These are phyloP conservation scores for Carcina quercana DNA, from an alignment of 2,888 invertebrate species.

Conservation along the genomic window DNA sequence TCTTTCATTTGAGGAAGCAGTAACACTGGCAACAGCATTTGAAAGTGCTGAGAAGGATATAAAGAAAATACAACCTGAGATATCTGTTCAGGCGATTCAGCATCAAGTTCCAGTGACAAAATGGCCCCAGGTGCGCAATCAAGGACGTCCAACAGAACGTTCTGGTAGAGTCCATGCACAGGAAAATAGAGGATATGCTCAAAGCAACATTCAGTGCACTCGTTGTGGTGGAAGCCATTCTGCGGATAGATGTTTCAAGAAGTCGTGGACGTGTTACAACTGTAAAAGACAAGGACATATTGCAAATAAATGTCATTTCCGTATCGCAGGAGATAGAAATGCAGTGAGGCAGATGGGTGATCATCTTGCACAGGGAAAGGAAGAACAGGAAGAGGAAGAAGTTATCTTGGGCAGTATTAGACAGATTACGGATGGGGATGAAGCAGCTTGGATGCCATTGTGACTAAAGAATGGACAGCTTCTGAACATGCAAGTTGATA, in stretches of 20 bases:
- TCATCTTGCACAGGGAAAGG: background rate
- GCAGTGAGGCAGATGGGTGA: background rate
- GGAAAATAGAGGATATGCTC: no score
- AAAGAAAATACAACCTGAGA: background rate
- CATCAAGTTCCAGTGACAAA: no score
- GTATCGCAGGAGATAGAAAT: background rate
- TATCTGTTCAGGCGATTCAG: no score
- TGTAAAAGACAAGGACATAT: background rate
- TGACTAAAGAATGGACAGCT: background rate
- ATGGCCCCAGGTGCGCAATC: no score
- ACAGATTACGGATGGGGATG: background rate
- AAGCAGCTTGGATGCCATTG: background rate
- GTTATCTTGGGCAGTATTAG: background rate
- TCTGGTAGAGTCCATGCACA: no score
- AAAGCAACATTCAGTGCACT: background rate
- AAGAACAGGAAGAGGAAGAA: background rate
- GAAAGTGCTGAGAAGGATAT: background rate
- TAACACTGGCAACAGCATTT: background rate
- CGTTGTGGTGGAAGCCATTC: background rate
- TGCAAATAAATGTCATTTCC: background rate
- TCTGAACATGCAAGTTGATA: slow-evolving; percentile 9
- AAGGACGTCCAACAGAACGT: no score
- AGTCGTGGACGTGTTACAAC: background rate
- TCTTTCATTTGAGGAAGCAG: background rate
- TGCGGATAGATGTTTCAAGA: background rate